Evolutionary conservation across 2,888 invertebrate species (phyloP).

Genomic region (Eupithecia subumbrata): DNA sequence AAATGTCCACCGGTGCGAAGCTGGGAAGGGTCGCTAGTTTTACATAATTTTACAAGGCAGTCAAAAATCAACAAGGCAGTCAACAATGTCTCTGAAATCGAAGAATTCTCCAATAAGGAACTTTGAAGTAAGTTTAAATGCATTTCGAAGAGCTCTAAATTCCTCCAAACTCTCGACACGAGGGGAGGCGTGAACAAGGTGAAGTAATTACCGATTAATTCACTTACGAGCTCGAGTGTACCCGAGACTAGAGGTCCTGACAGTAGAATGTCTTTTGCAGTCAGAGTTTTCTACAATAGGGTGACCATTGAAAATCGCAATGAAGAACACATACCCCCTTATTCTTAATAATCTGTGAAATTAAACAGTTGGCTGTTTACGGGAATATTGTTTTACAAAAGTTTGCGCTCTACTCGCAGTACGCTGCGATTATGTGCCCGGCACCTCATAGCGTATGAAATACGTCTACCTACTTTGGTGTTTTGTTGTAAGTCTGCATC

Average conservation of each 20-base stretch:
- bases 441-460: too few relatives aligned
- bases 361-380: too few relatives aligned
- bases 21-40: neutral
- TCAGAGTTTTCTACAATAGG: neutral
- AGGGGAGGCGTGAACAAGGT: slow-evolving; percentile 49
- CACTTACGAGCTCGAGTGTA: slow-evolving; percentile 29
- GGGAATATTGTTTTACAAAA: too few relatives aligned
- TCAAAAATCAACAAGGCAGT: neutral
- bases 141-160: slow-evolving; percentile 23
- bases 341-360: too few relatives aligned
- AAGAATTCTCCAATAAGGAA: slow-evolving; percentile 5
- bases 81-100: neutral
- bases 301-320: neutral
- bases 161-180: slow-evolving; percentile 31
- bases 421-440: too few relatives aligned
- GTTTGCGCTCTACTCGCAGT: too few relatives aligned
- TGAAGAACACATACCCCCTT: neutral
- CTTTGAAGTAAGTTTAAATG: slow-evolving; percentile 12
- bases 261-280: slow-evolving; percentile 7
- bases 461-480: too few relatives aligned
- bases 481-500: too few relatives aligned
- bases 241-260: slow-evolving; percentile 15
- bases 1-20: too few relatives aligned
- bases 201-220: slow-evolving; percentile 62
- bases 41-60: neutral